phyloP scores from a whole-genome alignment of 2,888 invertebrate species.

The Drosophila vallismaia region DNA sequence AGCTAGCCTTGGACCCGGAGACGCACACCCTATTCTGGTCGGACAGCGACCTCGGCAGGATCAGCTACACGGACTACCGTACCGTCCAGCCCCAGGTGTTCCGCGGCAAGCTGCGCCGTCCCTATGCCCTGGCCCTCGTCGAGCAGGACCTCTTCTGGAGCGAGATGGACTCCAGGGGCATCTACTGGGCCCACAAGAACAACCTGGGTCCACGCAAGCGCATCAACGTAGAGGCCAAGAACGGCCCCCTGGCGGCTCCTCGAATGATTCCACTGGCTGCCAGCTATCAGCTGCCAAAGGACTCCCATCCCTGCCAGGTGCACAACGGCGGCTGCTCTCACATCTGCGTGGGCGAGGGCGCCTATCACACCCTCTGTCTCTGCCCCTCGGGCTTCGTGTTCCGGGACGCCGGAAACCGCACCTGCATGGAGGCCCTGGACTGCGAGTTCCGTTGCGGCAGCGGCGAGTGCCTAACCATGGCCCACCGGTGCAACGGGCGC shows the following conservation, averaged over 20 bases:
- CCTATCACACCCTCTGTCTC: conserved; percentile 83
- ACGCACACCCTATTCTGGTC: conserved; percentile 87
- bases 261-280: conserved; percentile 68
- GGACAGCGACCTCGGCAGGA: conserved; percentile 87
- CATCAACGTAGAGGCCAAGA: conserved; percentile 75
- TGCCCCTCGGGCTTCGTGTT: conserved; percentile 89
- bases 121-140: conserved; percentile 86
- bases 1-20: conserved; percentile 84
- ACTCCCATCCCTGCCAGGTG: conserved; percentile 86
- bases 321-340: conserved; percentile 89
- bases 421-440: conserved; percentile 85
- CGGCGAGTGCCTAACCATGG: conserved; percentile 86
- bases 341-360: conserved; percentile 87
- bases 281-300: conserved; percentile 38
- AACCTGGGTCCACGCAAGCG: conserved; percentile 81
- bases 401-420: conserved; percentile 83
- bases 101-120: conserved; percentile 84
- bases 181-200: conserved; percentile 87
- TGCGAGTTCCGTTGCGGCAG: conserved; percentile 85
- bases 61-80: conserved; percentile 87
- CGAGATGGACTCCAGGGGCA: conserved; percentile 85
- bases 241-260: conserved; percentile 51
- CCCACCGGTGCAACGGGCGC: conserved; percentile 85
- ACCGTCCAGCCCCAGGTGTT: conserved; percentile 84
- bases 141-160: conserved; percentile 90